Percentiles rank a stretch among this genome's conserved stretches.
These are phyloP conservation scores for Dromius quadrimaculatus DNA, from an alignment of 2,888 invertebrate genomes.

Conservation along the genomic window DNA sequence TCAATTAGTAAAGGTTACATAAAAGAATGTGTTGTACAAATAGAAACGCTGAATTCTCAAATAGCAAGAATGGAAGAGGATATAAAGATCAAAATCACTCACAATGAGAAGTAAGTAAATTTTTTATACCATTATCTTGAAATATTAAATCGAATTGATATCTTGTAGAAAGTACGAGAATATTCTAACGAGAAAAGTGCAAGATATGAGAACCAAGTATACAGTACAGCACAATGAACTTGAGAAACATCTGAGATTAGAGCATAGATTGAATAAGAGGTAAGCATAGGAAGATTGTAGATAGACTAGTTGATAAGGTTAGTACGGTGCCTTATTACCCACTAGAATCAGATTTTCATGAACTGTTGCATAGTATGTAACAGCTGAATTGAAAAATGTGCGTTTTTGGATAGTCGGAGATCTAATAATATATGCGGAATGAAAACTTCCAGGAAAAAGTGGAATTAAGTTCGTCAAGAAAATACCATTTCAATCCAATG, in stretches of 20 bases:
- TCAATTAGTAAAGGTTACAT: constrained; percentile 61
- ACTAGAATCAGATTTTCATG: too few relatives aligned
- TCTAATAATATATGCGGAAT: too few relatives aligned
- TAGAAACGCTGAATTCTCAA: constrained; percentile 60
- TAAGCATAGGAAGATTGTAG: too few relatives aligned
- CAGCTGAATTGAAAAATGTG: too few relatives aligned
- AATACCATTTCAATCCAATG: too few relatives aligned
- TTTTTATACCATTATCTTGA: constrained; percentile 26
- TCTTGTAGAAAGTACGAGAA: constrained; percentile 55
- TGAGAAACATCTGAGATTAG: constrained; percentile 72
- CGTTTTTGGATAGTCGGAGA: too few relatives aligned
- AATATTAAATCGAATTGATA: neutral
- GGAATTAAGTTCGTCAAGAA: too few relatives aligned
- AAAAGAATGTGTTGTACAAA: constrained; percentile 59
- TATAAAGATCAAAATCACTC: constrained; percentile 50
- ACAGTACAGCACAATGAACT: constrained; percentile 67
- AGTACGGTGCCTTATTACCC: too few relatives aligned
- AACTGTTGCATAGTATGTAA: too few relatives aligned
- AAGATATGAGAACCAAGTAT: constrained; percentile 56
- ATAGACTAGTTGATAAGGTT: too few relatives aligned
- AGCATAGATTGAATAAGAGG: constrained; percentile 73
- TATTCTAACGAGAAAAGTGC: constrained; percentile 56
- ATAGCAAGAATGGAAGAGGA: constrained; percentile 60
- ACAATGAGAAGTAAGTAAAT: constrained; percentile 41
- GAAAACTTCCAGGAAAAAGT: too few relatives aligned